Percentiles rank a stretch among this genome's conserved stretches.
These are phyloP conservation scores for Sminthopsis crassicaudata DNA, from an alignment of 2,113 vertebrate genomes.

Conservation along the genomic window DNA sequence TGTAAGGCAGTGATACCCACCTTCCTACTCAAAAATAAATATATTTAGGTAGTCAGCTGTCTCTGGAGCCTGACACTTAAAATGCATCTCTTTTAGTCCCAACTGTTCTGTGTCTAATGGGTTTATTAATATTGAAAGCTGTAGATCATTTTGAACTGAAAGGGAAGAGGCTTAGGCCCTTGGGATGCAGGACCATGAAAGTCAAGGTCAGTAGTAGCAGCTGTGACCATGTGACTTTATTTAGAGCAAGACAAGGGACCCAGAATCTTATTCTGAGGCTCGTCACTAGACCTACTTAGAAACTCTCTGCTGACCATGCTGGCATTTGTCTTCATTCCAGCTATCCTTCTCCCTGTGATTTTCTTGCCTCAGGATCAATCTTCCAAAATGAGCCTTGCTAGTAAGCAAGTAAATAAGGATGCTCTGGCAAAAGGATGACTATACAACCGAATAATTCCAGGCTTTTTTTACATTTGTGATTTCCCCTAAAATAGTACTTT, in stretches of 20 bases:
- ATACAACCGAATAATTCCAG: background rate
- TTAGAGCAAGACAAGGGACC: background rate
- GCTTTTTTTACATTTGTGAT: background rate
- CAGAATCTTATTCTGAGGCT: background rate
- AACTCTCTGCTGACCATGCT: constrained; percentile 3
- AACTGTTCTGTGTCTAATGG: constrained; percentile 46
- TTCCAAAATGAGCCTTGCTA: background rate
- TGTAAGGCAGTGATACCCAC: background rate
- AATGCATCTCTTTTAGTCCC: constrained; percentile 24
- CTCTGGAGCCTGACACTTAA: constrained; percentile 4
- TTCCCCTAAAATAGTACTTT: background rate
- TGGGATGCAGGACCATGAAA: constrained; percentile 12
- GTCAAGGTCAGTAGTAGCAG: constrained; percentile 42
- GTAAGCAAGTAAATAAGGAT: background rate
- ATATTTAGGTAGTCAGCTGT: background rate
- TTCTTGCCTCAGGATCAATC: constrained; percentile 31
- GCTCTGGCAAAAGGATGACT: background rate
- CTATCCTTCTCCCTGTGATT: background rate
- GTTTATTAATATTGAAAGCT: constrained; percentile 69
- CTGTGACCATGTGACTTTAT: background rate
- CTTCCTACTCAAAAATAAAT: background rate
- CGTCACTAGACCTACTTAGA: constrained; percentile 14
- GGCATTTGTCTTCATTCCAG: background rate
- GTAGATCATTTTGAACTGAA: constrained; percentile 3
- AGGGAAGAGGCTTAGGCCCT: constrained; percentile 11